phyloP scores from a whole-genome alignment of 2,888 invertebrate genomes.

The Cerceris ruficornis region DNA sequence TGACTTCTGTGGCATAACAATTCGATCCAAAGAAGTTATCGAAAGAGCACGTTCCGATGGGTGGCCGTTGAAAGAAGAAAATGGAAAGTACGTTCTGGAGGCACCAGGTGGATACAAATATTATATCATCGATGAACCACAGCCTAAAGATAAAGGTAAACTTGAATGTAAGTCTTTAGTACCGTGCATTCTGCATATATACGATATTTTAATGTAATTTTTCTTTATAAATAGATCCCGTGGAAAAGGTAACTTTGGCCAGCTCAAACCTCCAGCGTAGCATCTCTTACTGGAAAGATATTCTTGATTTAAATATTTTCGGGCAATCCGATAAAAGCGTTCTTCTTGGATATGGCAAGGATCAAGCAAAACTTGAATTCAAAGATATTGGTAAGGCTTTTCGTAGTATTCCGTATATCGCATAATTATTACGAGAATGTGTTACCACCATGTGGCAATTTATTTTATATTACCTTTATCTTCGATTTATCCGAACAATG shows the following conservation, averaged over 20 bases:
- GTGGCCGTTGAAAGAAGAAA: slow-evolving; percentile 88
- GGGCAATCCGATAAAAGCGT: slow-evolving; percentile 85
- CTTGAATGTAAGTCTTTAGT: background rate
- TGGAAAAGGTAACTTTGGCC: slow-evolving; percentile 90
- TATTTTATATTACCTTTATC: too few relatives aligned
- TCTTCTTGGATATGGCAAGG: slow-evolving; percentile 87
- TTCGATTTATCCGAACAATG: too few relatives aligned
- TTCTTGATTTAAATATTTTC: slow-evolving; percentile 89
- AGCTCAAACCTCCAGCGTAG: slow-evolving; percentile 90
- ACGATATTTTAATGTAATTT: background rate
- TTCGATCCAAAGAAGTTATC: slow-evolving; percentile 90
- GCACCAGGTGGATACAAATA: slow-evolving; percentile 98
- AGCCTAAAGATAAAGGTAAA: slow-evolving; percentile 86
- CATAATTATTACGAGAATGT: too few relatives aligned
- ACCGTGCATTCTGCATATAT: background rate
- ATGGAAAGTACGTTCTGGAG: slow-evolving; percentile 85
- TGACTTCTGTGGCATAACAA: slow-evolving; percentile 93
- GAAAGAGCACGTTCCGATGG: slow-evolving; percentile 87
- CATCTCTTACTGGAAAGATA: slow-evolving; percentile 91
- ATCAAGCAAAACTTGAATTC: slow-evolving; percentile 91
- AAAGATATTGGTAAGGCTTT: slow-evolving; percentile 85
- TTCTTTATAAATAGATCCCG: slow-evolving; percentile 85
- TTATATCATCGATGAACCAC: slow-evolving; percentile 88
- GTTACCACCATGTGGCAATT: too few relatives aligned
- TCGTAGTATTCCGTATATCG: background rate